phyloP scores from a whole-genome alignment of 1,140 invertebrate genomes.

The Temnothorax curvispinosus region DNA sequence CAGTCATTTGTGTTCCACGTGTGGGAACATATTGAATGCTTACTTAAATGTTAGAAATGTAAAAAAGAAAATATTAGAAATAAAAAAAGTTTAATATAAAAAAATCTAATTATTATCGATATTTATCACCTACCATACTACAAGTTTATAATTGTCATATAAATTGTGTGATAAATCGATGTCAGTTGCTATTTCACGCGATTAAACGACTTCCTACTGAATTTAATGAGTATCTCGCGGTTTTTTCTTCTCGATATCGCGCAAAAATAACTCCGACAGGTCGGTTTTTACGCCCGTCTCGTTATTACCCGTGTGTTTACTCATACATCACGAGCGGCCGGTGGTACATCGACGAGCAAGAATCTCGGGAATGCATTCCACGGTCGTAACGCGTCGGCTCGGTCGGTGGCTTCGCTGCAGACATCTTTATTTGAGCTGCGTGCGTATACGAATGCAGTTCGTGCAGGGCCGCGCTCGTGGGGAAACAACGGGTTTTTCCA shows the following conservation, averaged over 20 bases:
- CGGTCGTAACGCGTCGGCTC: slow-evolving; percentile 33
- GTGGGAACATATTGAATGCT: background rate
- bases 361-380: slow-evolving; percentile 45
- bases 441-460: slow-evolving; percentile 12
- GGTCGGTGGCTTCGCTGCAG: slow-evolving; percentile 27
- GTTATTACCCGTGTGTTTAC: slow-evolving; percentile 29
- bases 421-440: slow-evolving; percentile 39
- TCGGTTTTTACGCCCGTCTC: slow-evolving; percentile 15
- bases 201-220: background rate
- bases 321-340: slow-evolving; percentile 16
- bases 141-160: background rate
- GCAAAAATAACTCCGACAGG: slow-evolving; percentile 3
- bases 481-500: background rate
- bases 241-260: background rate
- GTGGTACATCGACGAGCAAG: slow-evolving; percentile 29
- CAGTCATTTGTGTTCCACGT: background rate
- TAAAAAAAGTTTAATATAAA: background rate
- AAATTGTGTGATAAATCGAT: background rate
- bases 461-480: background rate
- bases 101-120: background rate
- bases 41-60: background rate
- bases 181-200: background rate
- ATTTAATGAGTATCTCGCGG: background rate
- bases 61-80: background rate
- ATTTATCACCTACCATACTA: background rate